phyloP scores from a whole-genome alignment of 2,797 vertebrate genomes.

The Melanotaenia boesemani region DNA sequence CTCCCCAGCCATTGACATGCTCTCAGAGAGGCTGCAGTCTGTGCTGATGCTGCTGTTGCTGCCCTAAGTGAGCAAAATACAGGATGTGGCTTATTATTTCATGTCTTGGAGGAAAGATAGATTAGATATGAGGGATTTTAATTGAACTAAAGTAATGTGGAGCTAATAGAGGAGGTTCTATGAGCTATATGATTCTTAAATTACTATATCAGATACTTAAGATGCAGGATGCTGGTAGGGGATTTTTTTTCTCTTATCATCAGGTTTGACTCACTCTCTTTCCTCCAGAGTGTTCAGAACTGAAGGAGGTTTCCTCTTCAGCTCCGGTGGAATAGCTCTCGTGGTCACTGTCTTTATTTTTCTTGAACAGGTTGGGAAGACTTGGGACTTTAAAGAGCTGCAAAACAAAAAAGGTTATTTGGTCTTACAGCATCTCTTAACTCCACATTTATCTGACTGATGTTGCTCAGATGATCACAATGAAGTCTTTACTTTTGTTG shows the following conservation, averaged over 20 bases:
- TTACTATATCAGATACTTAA: background rate
- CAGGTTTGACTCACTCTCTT: conserved; percentile 71
- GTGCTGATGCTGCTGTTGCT: conserved; percentile 86
- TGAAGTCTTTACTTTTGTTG: background rate
- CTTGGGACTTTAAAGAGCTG: conserved; percentile 83
- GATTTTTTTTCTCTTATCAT: conserved; percentile 2
- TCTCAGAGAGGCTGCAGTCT: conserved; percentile 80
- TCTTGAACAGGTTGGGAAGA: conserved; percentile 82
- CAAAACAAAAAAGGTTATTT: background rate
- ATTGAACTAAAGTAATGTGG: background rate
- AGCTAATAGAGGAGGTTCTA: no score
- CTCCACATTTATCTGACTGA: background rate
- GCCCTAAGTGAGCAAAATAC: conserved; percentile 65
- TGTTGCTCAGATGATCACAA: no score
- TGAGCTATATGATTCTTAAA: no score
- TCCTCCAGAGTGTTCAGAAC: conserved; percentile 63
- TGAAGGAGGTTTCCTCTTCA: conserved; percentile 71
- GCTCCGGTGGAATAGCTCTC: conserved; percentile 77
- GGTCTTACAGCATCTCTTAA: background rate
- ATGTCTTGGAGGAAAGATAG: background rate
- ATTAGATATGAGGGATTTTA: background rate
- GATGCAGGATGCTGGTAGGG: conserved; percentile 27
- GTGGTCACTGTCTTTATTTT: conserved; percentile 68
- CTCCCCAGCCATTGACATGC: conserved; percentile 81
- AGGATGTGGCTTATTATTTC: background rate